A percentile compares a stretch with the other conserved stretches of the same genome.
Evolutionary conservation across 2,888 invertebrate genomes (phyloP).

Genomic region (Arge pagana): DNA sequence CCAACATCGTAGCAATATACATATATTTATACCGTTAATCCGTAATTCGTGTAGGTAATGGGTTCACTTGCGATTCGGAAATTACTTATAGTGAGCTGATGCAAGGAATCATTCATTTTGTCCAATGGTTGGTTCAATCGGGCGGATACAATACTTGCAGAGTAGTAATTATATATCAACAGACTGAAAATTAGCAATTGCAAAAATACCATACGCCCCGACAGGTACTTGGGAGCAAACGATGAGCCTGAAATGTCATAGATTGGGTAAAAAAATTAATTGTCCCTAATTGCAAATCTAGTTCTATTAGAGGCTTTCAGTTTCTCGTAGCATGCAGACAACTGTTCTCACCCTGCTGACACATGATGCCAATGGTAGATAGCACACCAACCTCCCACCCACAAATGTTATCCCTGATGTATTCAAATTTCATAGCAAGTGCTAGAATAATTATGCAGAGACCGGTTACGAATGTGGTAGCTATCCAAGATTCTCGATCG

Average conservation of each 20-base stretch:
- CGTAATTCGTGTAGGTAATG: constrained; percentile 39
- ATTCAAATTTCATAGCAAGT: constrained; percentile 3
- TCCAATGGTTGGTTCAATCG: constrained; percentile 46
- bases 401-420: neutral
- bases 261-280: neutral
- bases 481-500: constrained; percentile 9
- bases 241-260: constrained; percentile 38
- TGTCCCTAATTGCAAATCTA: too few relatives aligned
- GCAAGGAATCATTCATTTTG: constrained; percentile 50
- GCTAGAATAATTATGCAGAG: constrained; percentile 7
- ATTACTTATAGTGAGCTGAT: constrained; percentile 39
- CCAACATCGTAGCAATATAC: too few relatives aligned
- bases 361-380: constrained; percentile 1
- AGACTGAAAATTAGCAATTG: constrained; percentile 43
- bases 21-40: constrained; percentile 40
- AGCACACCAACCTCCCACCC: constrained; percentile 4
- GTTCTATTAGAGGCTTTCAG: neutral
- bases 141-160: constrained; percentile 48
- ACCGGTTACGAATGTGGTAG: neutral
- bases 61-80: constrained; percentile 44
- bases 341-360: constrained; percentile 19
- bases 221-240: constrained; percentile 36
- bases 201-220: constrained; percentile 44
- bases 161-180: constrained; percentile 49
- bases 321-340: neutral